Conservation (phyloP, 2,113 vertebrate species). For the Odobenus rosmarus region DNA sequence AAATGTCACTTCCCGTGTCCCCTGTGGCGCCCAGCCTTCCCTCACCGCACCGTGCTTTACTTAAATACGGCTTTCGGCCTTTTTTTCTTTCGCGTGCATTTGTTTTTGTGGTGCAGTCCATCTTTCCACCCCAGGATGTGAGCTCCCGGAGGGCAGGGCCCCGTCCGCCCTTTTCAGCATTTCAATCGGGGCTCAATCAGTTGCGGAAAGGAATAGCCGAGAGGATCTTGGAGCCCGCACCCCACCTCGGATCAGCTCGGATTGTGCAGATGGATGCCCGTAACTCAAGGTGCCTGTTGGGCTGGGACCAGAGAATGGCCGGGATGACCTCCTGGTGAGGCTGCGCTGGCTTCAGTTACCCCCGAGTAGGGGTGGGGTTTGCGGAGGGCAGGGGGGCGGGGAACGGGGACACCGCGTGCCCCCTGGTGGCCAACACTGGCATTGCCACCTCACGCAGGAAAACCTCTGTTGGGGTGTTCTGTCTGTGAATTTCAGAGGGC, state of each 20-base stretch:
- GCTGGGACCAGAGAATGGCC: not conserved
- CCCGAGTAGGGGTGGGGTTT: too few relatives aligned
- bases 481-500: not conserved
- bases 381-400: not conserved
- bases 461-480: not conserved
- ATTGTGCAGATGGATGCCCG: not conserved
- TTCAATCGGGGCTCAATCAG: not conserved
- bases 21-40: not conserved
- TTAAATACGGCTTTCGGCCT: not conserved
- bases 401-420: not conserved
- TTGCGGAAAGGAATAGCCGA: not conserved
- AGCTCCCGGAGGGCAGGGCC: not conserved
- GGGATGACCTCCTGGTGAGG: not conserved
- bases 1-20: not conserved
- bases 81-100: too few relatives aligned
- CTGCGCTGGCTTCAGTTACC: too few relatives aligned
- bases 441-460: not conserved
- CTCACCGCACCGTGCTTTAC: not conserved
- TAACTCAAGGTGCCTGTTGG: not conserved
- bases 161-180: not conserved
- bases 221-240: not conserved
- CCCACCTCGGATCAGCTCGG: not conserved
- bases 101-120: too few relatives aligned
- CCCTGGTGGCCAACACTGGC: not conserved
- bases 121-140: not conserved